Evolutionary conservation across 2,113 vertebrate genomes (phyloP), one percentile per base, ranked within the genome.

Genomic region (Halichoerus grypus): DNA sequence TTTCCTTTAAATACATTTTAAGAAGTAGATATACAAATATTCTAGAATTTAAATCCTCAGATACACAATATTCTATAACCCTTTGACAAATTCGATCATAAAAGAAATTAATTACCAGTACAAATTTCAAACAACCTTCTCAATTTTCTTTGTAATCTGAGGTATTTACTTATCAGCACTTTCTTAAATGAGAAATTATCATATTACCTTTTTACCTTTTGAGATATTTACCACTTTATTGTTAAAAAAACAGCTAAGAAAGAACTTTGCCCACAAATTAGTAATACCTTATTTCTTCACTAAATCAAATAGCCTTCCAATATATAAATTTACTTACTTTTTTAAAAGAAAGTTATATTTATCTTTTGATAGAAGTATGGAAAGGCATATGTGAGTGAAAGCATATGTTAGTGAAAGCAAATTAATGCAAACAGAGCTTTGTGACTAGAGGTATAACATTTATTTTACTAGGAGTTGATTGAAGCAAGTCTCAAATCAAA

Each of bases 281-380:
- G 46, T 46, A 57, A 22, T 46, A 59, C 1, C 71, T 22, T 28
- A 82, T 19, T 79, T 79, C 14, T 95, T 4, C 4, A 94, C 14
- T 42, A 89, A 89, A 84, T 86, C 63, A 31, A 8, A 11, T 12
- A 88, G 42, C 13, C 33, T 95, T 96, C 96, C 21, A 94, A 51
- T 7, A 65, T 95, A 55, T 65, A 31, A 65, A 65, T 65, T 67
- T 67, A 16, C 63, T 67, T 31, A 33, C 13, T 67, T 67, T 67
- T 67, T 18, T 39, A 16, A 86, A 65, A 49, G 83, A 16, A 96
- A 96, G 92, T 33, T 88, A 4, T 15, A 42, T 95, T 90, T 79
- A 46, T 76, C 2, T 96, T 93, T n/a, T 11, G 85, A 12, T 67
- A 63, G 61, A 13, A 53, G 4, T 10, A 84, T 53, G 21, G 7